Base-by-base conservation (phyloP, 2,888 invertebrate genomes). In the Lepidochitona cinerea region DNA sequence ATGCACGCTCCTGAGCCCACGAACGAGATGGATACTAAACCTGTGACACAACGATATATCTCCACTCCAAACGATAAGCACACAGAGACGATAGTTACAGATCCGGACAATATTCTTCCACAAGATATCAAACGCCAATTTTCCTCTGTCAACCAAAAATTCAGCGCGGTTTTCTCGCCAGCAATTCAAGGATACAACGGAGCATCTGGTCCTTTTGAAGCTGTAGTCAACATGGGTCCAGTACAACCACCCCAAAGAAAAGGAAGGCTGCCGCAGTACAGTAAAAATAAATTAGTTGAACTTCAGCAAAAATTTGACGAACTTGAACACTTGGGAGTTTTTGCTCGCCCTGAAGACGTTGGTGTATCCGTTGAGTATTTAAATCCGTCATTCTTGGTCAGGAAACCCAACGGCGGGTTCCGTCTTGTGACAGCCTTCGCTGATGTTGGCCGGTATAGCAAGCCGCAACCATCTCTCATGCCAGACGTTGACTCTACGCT, bases 311-410 rank as follows among this genome's bases (percentile, higher is more conserved):
- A 75, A 33, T 81, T 77, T 75, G 75, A 82, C 69, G 79, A 79
- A n/a, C 74, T 83, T 12, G 83, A 84, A 69, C 7, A 32, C 0
- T n/a, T 74, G 26, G 77, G 79, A n/a, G 80, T 83, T 0, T 78
- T 80, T 37, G 37, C 35, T 2, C 41, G 66, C 9, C 81, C 81
- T 23, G 82, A 81, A 68, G 73, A 77, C 66, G 64, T 75, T 23
- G 75, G 68, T 36, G 37, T 76, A 1, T 64, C 37, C 3, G 79
- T 77, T 2, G 81, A 84, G 52, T 83, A 84, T 36, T 41, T 83
- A 12, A 83, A 81, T 54, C 84, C 82, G 0, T 79, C 80, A 1
- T 84, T 83, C 66, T 71, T 84, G 12, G 76, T 83, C 0, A 81
- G 78, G 54, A 81, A 79, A 67, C 66, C 70, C 1, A 37, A 26